Evolutionary conservation across 1,140 invertebrate genomes (phyloP).

Genomic region (Euura saliciscinereae): DNA sequence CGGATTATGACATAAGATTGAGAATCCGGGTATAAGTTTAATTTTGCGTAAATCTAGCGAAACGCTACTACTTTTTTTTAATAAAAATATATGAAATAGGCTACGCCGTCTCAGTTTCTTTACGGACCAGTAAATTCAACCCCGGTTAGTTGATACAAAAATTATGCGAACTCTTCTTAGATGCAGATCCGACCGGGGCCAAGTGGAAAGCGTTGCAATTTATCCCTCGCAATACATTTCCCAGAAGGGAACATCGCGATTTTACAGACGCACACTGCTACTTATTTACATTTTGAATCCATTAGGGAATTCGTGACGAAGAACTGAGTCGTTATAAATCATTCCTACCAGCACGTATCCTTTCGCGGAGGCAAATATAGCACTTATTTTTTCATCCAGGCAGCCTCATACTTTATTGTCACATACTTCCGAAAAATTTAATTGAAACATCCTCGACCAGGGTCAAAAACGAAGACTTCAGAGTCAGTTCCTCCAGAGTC

Average conservation of each 20-base stretch:
- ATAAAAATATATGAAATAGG: not conserved
- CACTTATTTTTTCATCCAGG: too few species aligned
- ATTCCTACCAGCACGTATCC: not conserved
- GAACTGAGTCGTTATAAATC: not conserved
- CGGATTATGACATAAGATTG: too few species aligned
- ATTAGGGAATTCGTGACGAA: constrained; percentile 2
- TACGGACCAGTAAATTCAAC: not conserved
- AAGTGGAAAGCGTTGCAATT: not conserved
- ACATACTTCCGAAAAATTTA: too few species aligned
- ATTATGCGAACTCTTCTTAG: not conserved
- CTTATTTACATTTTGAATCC: constrained; percentile 4
- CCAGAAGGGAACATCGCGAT: not conserved
- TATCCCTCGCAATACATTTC: not conserved
- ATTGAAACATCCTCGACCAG: too few species aligned
- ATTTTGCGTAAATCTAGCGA: too few species aligned
- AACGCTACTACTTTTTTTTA: too few species aligned
- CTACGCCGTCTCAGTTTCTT: not conserved
- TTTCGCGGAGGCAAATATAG: not conserved
- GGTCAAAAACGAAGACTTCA: too few species aligned
- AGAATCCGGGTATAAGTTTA: too few species aligned
- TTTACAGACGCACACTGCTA: not conserved
- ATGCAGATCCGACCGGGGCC: not conserved
- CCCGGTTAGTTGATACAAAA: not conserved
- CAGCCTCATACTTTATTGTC: too few species aligned
- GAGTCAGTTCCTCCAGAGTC: not conserved